Conservation (phyloP, 2,888 invertebrate species). For the Cephus pygmeus region DNA sequence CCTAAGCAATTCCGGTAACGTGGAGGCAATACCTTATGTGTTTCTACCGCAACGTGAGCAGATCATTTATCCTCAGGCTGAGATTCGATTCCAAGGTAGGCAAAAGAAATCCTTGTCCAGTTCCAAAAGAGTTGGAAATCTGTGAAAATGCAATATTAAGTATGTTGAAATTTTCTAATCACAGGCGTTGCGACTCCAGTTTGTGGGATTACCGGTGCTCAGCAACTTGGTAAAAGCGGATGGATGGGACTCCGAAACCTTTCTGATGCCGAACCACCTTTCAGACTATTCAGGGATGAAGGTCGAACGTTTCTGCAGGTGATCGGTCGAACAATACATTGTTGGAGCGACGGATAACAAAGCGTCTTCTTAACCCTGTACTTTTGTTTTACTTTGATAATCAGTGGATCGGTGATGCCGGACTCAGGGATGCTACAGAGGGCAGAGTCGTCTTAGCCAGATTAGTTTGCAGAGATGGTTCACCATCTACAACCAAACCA, state of each 20-base stretch:
- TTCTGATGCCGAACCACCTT: conserved; percentile 82
- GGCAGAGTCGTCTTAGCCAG: conserved; percentile 85
- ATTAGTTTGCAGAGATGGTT: conserved; percentile 81
- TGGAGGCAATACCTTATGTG: conserved; percentile 87
- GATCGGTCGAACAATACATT: conserved; percentile 35
- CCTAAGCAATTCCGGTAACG: conserved; percentile 75
- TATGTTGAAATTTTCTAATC: not conserved
- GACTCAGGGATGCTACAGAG: conserved; percentile 79
- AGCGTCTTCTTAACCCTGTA: not conserved
- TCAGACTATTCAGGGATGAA: conserved; percentile 83
- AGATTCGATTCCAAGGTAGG: conserved; percentile 84
- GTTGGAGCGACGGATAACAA: not conserved
- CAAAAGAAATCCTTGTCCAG: conserved; percentile 6
- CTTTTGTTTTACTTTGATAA: conserved; percentile 8
- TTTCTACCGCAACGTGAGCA: conserved; percentile 87
- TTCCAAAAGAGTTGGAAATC: not conserved
- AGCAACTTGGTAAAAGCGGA: conserved; percentile 82
- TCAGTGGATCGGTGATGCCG: conserved; percentile 87
- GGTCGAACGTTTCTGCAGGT: conserved; percentile 85
- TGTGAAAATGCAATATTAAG: not conserved
- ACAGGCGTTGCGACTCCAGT: conserved; percentile 82
- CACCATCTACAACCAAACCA: conserved; percentile 65
- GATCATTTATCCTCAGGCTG: conserved; percentile 88
- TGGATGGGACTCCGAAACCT: conserved; percentile 85
- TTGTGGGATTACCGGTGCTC: conserved; percentile 87